Conservation (phyloP, 2,113 vertebrate species). For the Oostethus manadensis region DNA sequence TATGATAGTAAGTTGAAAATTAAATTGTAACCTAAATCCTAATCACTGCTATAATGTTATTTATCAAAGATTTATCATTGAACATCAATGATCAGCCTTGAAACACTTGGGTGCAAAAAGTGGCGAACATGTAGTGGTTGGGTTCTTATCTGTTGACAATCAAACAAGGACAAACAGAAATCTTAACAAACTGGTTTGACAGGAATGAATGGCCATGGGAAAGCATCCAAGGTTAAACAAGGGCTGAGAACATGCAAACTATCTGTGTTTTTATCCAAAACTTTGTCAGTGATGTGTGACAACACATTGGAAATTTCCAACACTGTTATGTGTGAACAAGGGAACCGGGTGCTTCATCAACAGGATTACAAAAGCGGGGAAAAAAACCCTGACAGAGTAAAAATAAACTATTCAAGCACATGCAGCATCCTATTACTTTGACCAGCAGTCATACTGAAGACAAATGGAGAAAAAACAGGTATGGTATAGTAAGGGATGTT, state of each 20-base stretch:
- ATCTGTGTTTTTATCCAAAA: conserved; percentile 40
- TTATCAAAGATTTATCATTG: conserved; percentile 24
- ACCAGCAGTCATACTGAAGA: too few relatives aligned
- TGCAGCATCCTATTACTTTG: conserved; percentile 10
- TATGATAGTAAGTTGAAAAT: too few relatives aligned
- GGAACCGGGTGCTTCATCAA: neutral
- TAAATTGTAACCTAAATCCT: too few relatives aligned
- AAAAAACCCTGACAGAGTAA: conserved; percentile 8
- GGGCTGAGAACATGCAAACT: conserved; percentile 40
- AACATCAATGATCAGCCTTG: conserved; percentile 18
- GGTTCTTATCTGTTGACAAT: conserved; percentile 39
- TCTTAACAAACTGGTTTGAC: conserved; percentile 32
- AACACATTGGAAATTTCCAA: conserved; percentile 26
- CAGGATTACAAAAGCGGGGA: neutral
- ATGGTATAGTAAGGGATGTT: conserved; percentile 21
- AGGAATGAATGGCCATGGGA: conserved; percentile 42
- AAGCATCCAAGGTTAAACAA: conserved; percentile 33
- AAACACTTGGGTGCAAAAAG: conserved; percentile 13
- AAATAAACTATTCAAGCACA: neutral
- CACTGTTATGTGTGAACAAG: conserved; percentile 7
- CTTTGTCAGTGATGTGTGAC: conserved; percentile 27
- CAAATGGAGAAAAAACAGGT: too few relatives aligned
- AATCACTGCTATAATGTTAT: conserved; percentile 11
- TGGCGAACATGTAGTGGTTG: neutral
- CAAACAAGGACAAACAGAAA: conserved; percentile 9